These are phyloP conservation scores for Boloria euphrosyne DNA, from an alignment of 2,888 invertebrate species.

Conservation along the genomic window DNA sequence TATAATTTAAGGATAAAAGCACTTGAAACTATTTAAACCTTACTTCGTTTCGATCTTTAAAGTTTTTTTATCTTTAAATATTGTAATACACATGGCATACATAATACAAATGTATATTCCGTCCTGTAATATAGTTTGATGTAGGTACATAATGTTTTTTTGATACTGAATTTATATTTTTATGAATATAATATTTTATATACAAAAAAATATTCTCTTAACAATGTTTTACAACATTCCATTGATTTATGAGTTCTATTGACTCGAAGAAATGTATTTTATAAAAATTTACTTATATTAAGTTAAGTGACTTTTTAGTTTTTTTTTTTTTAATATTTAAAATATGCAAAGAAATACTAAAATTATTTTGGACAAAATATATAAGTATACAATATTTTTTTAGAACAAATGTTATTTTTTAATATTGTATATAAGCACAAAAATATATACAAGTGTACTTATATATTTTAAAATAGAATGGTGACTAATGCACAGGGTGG, in stretches of 20 bases:
- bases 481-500: constrained; percentile 56
- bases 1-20: too few relatives aligned
- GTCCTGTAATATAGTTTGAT: too few relatives aligned
- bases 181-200: background rate
- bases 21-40: too few relatives aligned
- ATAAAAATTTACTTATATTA: background rate
- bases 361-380: too few relatives aligned
- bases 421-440: background rate
- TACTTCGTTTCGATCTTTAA: too few relatives aligned
- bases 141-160: background rate
- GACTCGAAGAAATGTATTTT: background rate
- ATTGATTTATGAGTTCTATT: background rate
- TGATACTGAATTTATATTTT: background rate
- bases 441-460: constrained; percentile 15
- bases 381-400: too few relatives aligned
- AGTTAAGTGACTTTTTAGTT: background rate
- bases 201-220: background rate
- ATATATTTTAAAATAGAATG: constrained; percentile 39
- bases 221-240: background rate
- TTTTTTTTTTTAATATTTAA: too few relatives aligned
- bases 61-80: too few relatives aligned
- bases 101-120: too few relatives aligned
- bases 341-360: too few relatives aligned
- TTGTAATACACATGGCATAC: too few relatives aligned
- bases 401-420: too few relatives aligned